These are phyloP conservation scores for Nudaria mundana DNA, from an alignment of 2,888 invertebrate species.

Conservation along the genomic window DNA sequence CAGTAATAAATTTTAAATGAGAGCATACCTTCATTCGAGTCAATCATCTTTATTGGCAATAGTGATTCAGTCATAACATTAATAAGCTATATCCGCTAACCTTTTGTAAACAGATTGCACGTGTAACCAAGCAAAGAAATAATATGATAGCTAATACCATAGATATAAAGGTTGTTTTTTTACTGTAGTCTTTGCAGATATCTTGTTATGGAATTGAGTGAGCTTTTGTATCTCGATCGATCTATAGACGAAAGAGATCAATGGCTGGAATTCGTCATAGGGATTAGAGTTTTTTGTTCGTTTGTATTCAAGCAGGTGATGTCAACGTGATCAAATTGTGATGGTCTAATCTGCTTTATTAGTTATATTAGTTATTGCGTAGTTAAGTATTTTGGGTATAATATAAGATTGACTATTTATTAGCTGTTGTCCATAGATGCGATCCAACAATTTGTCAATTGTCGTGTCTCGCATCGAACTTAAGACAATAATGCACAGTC, in stretches of 20 bases:
- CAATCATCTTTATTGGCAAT: constrained; percentile 70
- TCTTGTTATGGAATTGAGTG: constrained; percentile 15
- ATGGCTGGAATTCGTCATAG: constrained; percentile 54
- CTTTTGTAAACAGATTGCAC: constrained; percentile 63
- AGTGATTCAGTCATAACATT: constrained; percentile 67
- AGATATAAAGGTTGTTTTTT: constrained; percentile 17
- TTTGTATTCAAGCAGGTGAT: constrained; percentile 28
- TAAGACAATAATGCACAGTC: too few species aligned
- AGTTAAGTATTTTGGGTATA: neutral
- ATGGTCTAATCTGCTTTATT: constrained; percentile 29
- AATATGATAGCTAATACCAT: constrained; percentile 24
- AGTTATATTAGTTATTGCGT: constrained; percentile 23
- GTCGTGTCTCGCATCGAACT: too few species aligned
- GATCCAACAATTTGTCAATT: too few species aligned
- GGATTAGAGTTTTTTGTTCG: constrained; percentile 42
- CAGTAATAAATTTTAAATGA: constrained; percentile 17
- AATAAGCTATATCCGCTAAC: constrained; percentile 75
- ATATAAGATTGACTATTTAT: constrained; percentile 4
- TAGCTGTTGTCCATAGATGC: too few species aligned
- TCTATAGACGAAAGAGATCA: constrained; percentile 65
- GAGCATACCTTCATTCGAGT: constrained; percentile 37
- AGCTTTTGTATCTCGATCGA: constrained; percentile 50
- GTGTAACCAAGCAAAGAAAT: constrained; percentile 38
- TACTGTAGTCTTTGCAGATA: constrained; percentile 5
- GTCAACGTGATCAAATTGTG: constrained; percentile 26